These are phyloP conservation scores for Siniperca undulata DNA, from an alignment of 2,797 vertebrate species.

Conservation along the genomic window DNA sequence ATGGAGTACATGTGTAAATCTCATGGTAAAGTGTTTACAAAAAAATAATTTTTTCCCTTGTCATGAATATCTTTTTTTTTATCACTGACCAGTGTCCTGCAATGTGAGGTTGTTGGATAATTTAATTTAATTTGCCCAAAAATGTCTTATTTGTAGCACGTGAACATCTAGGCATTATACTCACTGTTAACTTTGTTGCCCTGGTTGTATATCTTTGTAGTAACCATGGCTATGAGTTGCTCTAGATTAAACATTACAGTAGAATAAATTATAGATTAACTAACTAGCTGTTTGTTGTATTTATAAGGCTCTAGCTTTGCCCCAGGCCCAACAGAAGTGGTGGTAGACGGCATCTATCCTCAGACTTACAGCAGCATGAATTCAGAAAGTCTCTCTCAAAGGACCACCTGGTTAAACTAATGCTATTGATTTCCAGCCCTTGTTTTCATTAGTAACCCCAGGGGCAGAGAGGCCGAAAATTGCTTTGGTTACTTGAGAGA, in stretches of 20 bases:
- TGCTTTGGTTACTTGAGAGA: conserved; percentile 64
- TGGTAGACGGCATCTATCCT: conserved; percentile 14
- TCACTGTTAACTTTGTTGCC: neutral
- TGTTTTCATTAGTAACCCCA: conserved; percentile 62
- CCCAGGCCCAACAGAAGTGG: neutral
- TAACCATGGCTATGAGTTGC: conserved; percentile 15
- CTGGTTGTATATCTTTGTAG: neutral
- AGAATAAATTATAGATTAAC: conserved; percentile 58
- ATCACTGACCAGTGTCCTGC: neutral
- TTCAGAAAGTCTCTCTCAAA: conserved; percentile 41
- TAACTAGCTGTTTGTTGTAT: conserved; percentile 28
- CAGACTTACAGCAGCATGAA: conserved; percentile 26
- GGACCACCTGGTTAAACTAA: conserved; percentile 58
- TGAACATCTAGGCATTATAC: neutral
- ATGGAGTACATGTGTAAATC: conserved; percentile 1
- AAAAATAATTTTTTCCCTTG: neutral
- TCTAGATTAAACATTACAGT: conserved; percentile 65
- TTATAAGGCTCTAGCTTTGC: conserved; percentile 28
- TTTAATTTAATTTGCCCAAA: neutral
- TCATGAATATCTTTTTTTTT: neutral
- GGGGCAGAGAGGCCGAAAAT: conserved; percentile 50
- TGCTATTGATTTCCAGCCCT: conserved; percentile 68
- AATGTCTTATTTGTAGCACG: neutral
- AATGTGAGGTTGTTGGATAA: neutral
- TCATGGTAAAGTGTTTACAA: neutral